A percentile compares a stretch with the other conserved stretches of the same genome.
Evolutionary conservation across 2,113 vertebrate genomes (phyloP).

Genomic region (Jaculus jaculus): DNA sequence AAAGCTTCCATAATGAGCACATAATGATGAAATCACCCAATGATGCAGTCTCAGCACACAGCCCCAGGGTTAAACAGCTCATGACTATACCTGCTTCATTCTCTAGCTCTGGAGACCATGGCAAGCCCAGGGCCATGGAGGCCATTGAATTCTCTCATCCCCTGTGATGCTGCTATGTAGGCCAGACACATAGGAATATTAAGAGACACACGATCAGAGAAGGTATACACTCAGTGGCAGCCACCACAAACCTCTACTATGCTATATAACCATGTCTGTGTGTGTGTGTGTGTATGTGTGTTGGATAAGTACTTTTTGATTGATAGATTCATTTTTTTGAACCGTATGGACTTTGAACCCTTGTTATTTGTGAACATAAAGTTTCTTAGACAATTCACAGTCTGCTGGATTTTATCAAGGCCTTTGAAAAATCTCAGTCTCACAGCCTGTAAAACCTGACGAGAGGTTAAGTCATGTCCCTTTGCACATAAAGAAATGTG

Average conservation of each 20-base stretch:
- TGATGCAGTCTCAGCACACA: too few relatives aligned
- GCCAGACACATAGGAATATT: background rate
- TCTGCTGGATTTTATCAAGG: background rate
- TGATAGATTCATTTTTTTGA: background rate
- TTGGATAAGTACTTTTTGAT: background rate
- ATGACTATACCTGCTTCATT: too few relatives aligned
- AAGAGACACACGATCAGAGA: background rate
- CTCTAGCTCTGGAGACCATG: rapidly evolving
- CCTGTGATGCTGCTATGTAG: background rate
- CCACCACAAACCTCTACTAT: background rate
- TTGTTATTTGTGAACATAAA: background rate
- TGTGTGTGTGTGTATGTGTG: too few relatives aligned
- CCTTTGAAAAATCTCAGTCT: background rate
- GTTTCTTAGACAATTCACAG: background rate
- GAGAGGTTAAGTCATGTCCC: background rate
- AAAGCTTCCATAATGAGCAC: background rate
- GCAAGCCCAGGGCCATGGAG: too few relatives aligned
- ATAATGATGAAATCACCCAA: background rate
- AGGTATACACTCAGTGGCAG: rapidly evolving
- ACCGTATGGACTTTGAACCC: background rate
- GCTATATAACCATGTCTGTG: too few relatives aligned
- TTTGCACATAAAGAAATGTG: background rate
- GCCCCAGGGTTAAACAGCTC: too few relatives aligned
- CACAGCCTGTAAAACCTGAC: background rate
- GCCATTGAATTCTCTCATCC: rapidly evolving